Percentiles rank a stretch among this genome's conserved stretches.
Conservation (phyloP, 2,113 vertebrate genomes). For the Scomber japonicus region DNA sequence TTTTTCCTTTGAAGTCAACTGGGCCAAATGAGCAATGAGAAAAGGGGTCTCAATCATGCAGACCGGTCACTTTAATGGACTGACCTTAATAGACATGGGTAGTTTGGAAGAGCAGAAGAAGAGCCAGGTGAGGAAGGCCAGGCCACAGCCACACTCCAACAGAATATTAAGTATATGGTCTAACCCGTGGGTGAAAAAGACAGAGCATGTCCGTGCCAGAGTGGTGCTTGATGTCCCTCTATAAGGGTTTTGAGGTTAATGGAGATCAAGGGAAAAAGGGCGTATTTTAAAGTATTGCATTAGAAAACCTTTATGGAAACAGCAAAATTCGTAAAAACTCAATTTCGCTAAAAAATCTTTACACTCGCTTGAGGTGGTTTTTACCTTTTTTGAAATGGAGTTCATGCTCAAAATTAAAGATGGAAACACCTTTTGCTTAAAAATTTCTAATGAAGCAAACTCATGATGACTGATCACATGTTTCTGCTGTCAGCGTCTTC, state of each 20-base stretch:
- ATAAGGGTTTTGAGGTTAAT: constrained; percentile 41
- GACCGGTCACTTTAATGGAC: constrained; percentile 17
- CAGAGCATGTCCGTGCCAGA: constrained; percentile 38
- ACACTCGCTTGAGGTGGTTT: too few species aligned
- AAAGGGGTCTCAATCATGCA: constrained; percentile 3
- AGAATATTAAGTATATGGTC: constrained; percentile 59
- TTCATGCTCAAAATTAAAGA: too few species aligned
- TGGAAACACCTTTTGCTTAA: too few species aligned
- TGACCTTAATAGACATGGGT: constrained; percentile 59
- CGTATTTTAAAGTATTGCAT: too few species aligned
- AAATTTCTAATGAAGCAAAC: too few species aligned
- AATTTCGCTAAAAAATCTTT: too few species aligned
- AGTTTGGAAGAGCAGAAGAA: constrained; percentile 58
- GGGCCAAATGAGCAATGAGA: background rate
- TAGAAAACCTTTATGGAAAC: too few species aligned
- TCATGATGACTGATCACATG: too few species aligned
- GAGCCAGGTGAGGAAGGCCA: constrained; percentile 62
- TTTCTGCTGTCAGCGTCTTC: too few species aligned
- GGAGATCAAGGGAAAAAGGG: constrained; percentile 40
- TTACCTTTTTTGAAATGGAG: too few species aligned
- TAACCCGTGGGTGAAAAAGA: constrained; percentile 58
- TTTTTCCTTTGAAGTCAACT: constrained; percentile 12
- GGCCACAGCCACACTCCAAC: constrained; percentile 30
- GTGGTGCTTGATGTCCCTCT: constrained; percentile 39
- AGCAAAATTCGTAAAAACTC: too few species aligned